phyloP scores from a whole-genome alignment of 2,797 vertebrate species.

The Myotis daubentonii region DNA sequence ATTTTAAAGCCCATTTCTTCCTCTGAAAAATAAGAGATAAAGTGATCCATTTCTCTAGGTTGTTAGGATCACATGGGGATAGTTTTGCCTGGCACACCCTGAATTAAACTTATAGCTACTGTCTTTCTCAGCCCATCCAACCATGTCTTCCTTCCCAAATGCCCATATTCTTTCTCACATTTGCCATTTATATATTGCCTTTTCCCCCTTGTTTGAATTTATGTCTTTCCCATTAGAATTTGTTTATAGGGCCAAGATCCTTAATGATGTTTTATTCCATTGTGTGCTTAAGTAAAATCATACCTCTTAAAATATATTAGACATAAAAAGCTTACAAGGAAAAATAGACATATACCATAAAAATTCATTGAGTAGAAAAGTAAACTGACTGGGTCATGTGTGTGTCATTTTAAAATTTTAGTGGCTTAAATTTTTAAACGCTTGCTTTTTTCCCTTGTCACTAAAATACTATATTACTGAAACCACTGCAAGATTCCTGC shows the following conservation, averaged over 20 bases:
- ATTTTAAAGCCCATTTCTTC: conserved; percentile 54
- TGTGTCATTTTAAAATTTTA: conserved; percentile 52
- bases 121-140: neutral
- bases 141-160: neutral
- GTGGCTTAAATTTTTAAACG: conserved; percentile 46
- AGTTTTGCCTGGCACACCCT: neutral
- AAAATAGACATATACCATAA: conserved; percentile 23
- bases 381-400: conserved; percentile 55
- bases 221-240: conserved; percentile 22
- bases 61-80: neutral
- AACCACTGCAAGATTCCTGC: neutral
- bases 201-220: neutral
- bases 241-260: conserved; percentile 26
- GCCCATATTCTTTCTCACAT: neutral
- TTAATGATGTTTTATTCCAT: neutral
- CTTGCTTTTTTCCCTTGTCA: neutral
- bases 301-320: conserved; percentile 22
- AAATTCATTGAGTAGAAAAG: conserved; percentile 47
- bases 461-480: neutral
- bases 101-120: neutral
- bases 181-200: neutral
- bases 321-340: conserved; percentile 46
- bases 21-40: conserved; percentile 54
- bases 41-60: conserved; percentile 42
- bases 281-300: conserved; percentile 45